Evolutionary conservation across 2,888 invertebrate species (phyloP).

Genomic region (Hesperia comma): DNA sequence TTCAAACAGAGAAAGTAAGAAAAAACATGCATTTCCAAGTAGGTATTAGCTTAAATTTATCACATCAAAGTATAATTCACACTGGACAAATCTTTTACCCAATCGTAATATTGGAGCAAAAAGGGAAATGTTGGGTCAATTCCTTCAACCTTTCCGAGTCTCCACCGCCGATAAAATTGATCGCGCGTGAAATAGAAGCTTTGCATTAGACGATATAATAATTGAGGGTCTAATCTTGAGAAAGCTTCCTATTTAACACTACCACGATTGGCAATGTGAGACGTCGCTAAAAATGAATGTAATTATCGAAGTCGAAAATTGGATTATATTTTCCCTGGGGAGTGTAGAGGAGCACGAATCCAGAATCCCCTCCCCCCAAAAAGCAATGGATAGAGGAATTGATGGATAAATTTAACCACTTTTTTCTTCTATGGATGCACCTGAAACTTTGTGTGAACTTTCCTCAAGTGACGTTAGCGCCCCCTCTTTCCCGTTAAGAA

Average conservation of each 20-base stretch:
- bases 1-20: no score
- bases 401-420: no score
- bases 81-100: neutral
- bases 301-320: no score
- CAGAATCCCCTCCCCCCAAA: no score
- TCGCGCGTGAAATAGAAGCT: constrained; percentile 58
- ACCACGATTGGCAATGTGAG: neutral
- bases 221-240: constrained; percentile 37
- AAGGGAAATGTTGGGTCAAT: constrained; percentile 58
- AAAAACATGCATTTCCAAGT: neutral
- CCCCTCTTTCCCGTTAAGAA: no score
- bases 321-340: no score
- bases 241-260: constrained; percentile 16
- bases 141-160: constrained; percentile 57
- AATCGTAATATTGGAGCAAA: constrained; percentile 6
- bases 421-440: no score
- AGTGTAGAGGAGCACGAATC: no score
- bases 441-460: no score
- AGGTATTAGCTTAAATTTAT: neutral
- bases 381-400: no score
- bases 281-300: neutral
- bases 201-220: constrained; percentile 45
- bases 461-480: no score
- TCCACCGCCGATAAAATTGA: constrained; percentile 58
- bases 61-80: neutral